phyloP scores from a whole-genome alignment of 2,797 vertebrate genomes.

The Gambelia wislizenii region DNA sequence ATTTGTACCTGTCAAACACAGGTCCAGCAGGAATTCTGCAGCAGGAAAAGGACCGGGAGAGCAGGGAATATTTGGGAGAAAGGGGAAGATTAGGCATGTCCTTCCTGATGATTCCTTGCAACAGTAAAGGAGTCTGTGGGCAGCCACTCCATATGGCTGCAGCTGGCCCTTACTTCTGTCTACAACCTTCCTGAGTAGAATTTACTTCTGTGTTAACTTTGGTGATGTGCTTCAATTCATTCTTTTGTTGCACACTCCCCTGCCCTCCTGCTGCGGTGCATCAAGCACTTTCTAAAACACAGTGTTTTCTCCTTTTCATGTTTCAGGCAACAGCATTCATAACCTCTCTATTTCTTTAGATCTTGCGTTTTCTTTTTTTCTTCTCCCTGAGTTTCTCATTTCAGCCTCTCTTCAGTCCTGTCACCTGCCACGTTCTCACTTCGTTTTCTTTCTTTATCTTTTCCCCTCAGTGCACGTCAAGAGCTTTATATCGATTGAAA shows the following conservation, averaged over 20 bases:
- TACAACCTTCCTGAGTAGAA: background rate
- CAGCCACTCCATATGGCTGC: background rate
- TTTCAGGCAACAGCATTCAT: conserved; percentile 25
- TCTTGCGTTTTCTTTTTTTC: conserved; percentile 57
- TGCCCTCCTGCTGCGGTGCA: background rate
- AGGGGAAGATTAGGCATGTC: background rate
- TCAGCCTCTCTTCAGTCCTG: conserved; percentile 45
- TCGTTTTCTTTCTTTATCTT: conserved; percentile 58
- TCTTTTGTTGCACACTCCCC: background rate
- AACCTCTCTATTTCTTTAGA: conserved; percentile 31
- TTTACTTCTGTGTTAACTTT: conserved; percentile 16
- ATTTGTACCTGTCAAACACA: background rate
- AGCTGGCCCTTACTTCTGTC: background rate
- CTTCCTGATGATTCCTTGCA: background rate
- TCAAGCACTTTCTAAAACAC: conserved; percentile 5
- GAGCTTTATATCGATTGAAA: conserved; percentile 59
- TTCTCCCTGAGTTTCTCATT: conserved; percentile 60
- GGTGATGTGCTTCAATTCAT: background rate
- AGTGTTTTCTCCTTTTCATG: conserved; percentile 54
- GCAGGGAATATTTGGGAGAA: background rate
- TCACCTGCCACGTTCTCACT: conserved; percentile 64
- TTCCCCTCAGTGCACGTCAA: conserved; percentile 60
- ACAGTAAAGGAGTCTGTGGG: background rate
- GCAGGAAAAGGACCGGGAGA: background rate
- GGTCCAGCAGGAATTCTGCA: background rate